phyloP scores from a whole-genome alignment of 1,140 invertebrate genomes.

The Procambarus clarkii region DNA sequence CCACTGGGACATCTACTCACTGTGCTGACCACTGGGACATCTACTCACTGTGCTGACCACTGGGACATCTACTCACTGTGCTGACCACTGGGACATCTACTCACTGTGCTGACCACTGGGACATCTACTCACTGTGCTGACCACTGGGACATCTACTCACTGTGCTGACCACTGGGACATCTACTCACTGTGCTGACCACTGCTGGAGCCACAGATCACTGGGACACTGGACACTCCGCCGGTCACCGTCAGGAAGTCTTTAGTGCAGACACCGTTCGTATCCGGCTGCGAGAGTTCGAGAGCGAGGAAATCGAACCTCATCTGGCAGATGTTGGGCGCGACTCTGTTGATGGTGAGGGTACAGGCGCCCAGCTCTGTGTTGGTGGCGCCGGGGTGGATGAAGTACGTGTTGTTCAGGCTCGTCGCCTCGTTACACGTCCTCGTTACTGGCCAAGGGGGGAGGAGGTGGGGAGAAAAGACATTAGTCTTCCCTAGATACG shows the following conservation, averaged over 20 bases:
- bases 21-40: no score
- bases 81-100: no score
- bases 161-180: no score
- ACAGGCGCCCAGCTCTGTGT: constrained; percentile 82
- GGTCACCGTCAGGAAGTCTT: constrained; percentile 52
- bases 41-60: no score
- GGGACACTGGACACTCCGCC: background rate
- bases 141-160: no score
- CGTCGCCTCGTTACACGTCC: constrained; percentile 73
- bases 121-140: no score
- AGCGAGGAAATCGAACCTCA: constrained; percentile 86
- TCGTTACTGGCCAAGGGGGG: constrained; percentile 58
- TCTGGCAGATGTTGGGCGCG: constrained; percentile 84
- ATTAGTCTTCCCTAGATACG: no score
- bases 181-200: background rate
- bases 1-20: no score
- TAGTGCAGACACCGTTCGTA: constrained; percentile 83
- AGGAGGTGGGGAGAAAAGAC: no score
- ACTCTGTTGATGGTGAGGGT: constrained; percentile 83
- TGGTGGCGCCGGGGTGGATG: constrained; percentile 73
- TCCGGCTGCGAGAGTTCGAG: constrained; percentile 84
- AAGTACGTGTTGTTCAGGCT: constrained; percentile 74
- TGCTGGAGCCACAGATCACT: background rate
- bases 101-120: no score
- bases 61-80: no score